Evolutionary conservation across 2,888 invertebrate species (phyloP).

Genomic region (Arctia plantaginis): DNA sequence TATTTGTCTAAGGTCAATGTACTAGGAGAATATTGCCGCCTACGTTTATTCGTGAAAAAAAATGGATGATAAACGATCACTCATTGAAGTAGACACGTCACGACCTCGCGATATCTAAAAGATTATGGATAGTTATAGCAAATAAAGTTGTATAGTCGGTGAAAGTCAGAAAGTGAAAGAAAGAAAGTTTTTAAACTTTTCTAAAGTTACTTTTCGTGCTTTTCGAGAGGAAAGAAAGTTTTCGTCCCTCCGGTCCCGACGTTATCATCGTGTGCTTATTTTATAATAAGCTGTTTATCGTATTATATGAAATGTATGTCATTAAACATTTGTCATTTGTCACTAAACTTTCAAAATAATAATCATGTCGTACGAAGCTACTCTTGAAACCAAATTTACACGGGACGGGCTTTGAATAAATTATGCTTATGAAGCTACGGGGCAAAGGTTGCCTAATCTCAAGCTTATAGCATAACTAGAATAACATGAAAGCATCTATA

Average conservation of each 20-base stretch:
- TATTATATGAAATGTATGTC: not conserved
- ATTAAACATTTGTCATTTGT: too few relatives aligned
- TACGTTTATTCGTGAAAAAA: conserved; percentile 4
- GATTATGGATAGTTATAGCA: not conserved
- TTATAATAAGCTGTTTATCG: not conserved
- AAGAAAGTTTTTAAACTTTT: not conserved
- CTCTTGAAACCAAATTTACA: conserved; percentile 5
- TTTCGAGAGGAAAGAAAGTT: not conserved
- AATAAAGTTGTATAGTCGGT: not conserved
- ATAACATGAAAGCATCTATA: not conserved
- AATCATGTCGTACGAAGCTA: conserved; percentile 5
- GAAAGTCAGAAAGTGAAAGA: not conserved
- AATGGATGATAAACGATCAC: conserved; percentile 8
- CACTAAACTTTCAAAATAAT: conserved; percentile 14
- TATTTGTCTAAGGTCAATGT: not conserved
- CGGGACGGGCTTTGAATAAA: conserved; percentile 15
- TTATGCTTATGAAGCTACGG: conserved; percentile 10
- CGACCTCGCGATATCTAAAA: not conserved
- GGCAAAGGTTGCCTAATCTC: not conserved
- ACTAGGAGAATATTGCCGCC: conserved; percentile 1
- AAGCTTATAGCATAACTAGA: not conserved
- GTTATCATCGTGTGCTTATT: not conserved
- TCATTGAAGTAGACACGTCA: conserved; percentile 5
- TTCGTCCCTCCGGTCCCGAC: not conserved
- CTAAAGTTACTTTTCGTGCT: not conserved